Evolutionary conservation across 2,888 invertebrate genomes (phyloP).

Genomic region (Parthenolecanium corni): DNA sequence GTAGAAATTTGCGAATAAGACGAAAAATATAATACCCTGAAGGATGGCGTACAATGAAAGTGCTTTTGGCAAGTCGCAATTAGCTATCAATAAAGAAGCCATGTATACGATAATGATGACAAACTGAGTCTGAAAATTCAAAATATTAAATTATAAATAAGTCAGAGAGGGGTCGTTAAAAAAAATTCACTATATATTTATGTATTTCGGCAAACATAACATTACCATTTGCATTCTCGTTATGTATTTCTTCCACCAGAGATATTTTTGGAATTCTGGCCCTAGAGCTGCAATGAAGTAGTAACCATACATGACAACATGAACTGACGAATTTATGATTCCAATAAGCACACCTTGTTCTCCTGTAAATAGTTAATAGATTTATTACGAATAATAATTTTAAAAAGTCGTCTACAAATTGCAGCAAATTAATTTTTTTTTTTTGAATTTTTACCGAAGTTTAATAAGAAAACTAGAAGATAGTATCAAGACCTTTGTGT

Average conservation of each 20-base stretch:
- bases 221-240: constrained; percentile 41
- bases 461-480: no score
- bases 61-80: constrained; percentile 46
- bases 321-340: constrained; percentile 42
- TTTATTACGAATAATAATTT: no score
- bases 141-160: not conserved
- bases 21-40: constrained; percentile 46
- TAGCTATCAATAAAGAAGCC: constrained; percentile 43
- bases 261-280: constrained; percentile 43
- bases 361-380: constrained; percentile 32
- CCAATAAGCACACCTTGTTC: constrained; percentile 43
- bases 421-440: no score
- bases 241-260: constrained; percentile 47
- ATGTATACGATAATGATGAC: constrained; percentile 53
- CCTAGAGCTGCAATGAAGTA: constrained; percentile 44
- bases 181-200: no score
- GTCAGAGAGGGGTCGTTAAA: not conserved
- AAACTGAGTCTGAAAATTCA: constrained; percentile 48
- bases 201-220: not conserved
- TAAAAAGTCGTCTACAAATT: no score
- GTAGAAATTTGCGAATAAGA: constrained; percentile 49
- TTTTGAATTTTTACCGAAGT: no score
- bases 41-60: constrained; percentile 47
- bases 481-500: no score
- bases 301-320: constrained; percentile 44